Base-by-base conservation (phyloP, 2,113 vertebrate species). In the Xyrauchen texanus region DNA sequence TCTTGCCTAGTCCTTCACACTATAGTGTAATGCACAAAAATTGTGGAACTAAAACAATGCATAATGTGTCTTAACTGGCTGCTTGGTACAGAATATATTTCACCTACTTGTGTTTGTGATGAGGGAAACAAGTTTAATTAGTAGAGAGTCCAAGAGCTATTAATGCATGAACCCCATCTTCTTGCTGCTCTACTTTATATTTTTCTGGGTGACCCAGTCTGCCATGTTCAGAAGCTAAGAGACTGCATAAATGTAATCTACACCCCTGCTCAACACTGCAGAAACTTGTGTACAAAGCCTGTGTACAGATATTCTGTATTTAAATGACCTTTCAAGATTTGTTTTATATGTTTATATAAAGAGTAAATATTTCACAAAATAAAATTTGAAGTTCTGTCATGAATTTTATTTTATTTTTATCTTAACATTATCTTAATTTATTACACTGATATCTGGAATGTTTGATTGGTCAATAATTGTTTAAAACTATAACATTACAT, bases 261-360 rank as follows among this genome's bases (percentile, higher is more conserved):
- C 53, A 70, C 58, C 68, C 69, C 58, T 15, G 53, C 66, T 70
- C 51, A 75, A 45, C 77, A 67, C 74, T 76, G 61, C 80, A 81
- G 77, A 80, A 78, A 68, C 82, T 70, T 82, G 55, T 86, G 74
- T 80, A 84, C 66, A 71, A 80, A 73, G 65, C 61, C 34, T 11
- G 15, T 88, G 88, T 88, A 86, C 85, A 89, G 85, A 85, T 77
- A 63, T 65, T 76, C 82, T 82, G 76, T 82, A 83, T 83, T 71
- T 87, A 84, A 77, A 86, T 79, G 76, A 85, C 77, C 76, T 83
- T 34, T 34, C 21, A 34, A 34, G 21, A 34, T 34, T 34, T 88
- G 75, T 87, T 90, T 90, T 87, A 87, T 91, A 90, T 86, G 85
- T 89, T 89, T 89, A 88, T 90, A 89, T 84, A 66, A 77, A 86